Percentiles rank a stretch among this genome's conserved stretches.
Evolutionary conservation across 2,113 vertebrate species (phyloP).

Genomic region (Jaculus jaculus): DNA sequence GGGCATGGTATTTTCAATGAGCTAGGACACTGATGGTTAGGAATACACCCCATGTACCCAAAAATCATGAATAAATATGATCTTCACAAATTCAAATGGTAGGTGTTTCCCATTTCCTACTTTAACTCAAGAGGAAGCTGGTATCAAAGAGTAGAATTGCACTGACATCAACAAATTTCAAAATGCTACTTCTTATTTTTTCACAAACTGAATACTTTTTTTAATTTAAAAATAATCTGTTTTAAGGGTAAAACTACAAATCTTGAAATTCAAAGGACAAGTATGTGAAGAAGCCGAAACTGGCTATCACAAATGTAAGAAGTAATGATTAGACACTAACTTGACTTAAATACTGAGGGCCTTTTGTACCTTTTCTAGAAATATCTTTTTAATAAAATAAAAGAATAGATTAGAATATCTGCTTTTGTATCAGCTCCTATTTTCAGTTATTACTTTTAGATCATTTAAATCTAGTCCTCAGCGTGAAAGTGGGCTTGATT

Average conservation of each 20-base stretch:
- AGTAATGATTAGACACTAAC: constrained; percentile 72
- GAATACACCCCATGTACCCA: constrained; percentile 37
- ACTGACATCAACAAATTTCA: constrained; percentile 67
- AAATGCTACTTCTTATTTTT: constrained; percentile 68
- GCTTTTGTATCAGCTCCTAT: constrained; percentile 73
- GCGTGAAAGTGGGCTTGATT: constrained; percentile 72
- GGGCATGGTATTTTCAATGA: constrained; percentile 66
- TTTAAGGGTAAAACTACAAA: constrained; percentile 65
- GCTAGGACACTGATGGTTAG: constrained; percentile 71
- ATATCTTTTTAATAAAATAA: constrained; percentile 69
- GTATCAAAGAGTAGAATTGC: constrained; percentile 72
- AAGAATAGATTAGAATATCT: constrained; percentile 73
- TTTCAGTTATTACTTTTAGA: constrained; percentile 76
- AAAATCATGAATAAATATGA: constrained; percentile 51
- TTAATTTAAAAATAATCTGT: constrained; percentile 63
- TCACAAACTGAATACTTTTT: constrained; percentile 60
- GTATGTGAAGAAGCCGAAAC: constrained; percentile 58
- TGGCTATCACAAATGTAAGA: constrained; percentile 64
- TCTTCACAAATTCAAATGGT: neutral
- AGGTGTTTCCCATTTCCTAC: neutral
- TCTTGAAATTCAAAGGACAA: constrained; percentile 73
- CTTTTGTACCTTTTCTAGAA: constrained; percentile 81
- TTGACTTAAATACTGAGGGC: constrained; percentile 72
- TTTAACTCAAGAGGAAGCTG: neutral
- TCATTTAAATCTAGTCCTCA: constrained; percentile 76